Evolutionary conservation across 2,113 vertebrate species (phyloP).

Genomic region (Lophius piscatorius): DNA sequence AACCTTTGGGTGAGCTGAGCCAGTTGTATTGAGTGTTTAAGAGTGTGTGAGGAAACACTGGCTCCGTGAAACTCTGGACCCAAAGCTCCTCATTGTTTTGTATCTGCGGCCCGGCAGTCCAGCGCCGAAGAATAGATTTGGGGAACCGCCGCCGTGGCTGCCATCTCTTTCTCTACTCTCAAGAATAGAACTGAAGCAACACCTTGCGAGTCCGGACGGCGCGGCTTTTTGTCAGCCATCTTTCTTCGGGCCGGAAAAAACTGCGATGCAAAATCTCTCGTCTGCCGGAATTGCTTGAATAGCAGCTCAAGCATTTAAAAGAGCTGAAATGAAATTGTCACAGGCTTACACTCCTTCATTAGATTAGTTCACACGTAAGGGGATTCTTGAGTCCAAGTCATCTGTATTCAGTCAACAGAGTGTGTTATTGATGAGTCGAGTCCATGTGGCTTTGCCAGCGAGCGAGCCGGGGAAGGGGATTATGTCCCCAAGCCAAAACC

Average conservation of each 20-base stretch:
- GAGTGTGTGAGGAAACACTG: conserved; percentile 60
- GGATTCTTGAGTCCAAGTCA: conserved; percentile 68
- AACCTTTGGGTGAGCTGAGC: conserved; percentile 25
- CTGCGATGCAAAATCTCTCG: conserved; percentile 50
- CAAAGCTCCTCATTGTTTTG: conserved; percentile 68
- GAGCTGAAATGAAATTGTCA: conserved; percentile 56
- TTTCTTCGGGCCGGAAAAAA: conserved; percentile 43
- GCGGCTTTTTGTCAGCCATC: conserved; percentile 33
- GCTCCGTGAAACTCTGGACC: conserved; percentile 51
- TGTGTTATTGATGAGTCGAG: conserved; percentile 72
- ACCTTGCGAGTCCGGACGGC: conserved; percentile 54
- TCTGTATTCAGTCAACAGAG: conserved; percentile 72
- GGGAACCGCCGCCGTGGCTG: conserved; percentile 12
- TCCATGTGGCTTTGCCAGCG: conserved; percentile 68
- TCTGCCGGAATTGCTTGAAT: conserved; percentile 66
- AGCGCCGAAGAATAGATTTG: conserved; percentile 32
- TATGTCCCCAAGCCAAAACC: conserved; percentile 72
- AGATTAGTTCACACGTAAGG: conserved; percentile 37
- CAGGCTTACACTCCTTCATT: conserved; percentile 50
- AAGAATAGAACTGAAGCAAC: conserved; percentile 40
- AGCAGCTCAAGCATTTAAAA: conserved; percentile 61
- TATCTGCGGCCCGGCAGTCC: conserved; percentile 46
- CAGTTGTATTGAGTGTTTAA: conserved; percentile 46
- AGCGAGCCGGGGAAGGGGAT: conserved; percentile 65
- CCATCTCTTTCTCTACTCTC: conserved; percentile 32